Conservation (phyloP, 2,113 vertebrate genomes). For the Physeter macrocephalus region DNA sequence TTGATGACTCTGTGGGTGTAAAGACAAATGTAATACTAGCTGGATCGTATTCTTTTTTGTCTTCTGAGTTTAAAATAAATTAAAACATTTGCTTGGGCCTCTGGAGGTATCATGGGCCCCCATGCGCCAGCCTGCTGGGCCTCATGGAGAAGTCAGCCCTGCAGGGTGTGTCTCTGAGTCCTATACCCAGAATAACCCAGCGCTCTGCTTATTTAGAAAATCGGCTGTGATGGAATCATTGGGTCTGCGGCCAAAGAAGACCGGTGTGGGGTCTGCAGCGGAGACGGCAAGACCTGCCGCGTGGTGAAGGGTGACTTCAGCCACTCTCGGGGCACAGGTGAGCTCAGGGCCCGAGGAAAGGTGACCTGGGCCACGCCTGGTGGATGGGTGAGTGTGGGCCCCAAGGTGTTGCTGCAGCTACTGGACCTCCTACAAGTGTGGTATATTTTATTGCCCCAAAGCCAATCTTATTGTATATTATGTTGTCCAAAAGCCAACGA, state of each 20-base stretch:
- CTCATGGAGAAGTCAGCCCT: background rate
- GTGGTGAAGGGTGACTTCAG: constrained; percentile 97
- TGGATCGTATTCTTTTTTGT: background rate
- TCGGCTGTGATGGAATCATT: constrained; percentile 95
- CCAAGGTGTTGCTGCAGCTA: background rate
- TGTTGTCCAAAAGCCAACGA: no score
- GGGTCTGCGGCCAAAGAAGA: constrained; percentile 94
- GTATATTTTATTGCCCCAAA: background rate
- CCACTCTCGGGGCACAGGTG: constrained; percentile 94
- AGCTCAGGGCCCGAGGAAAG: constrained; percentile 68
- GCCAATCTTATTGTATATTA: background rate
- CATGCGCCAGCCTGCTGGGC: background rate
- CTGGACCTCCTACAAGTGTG: fast-evolving
- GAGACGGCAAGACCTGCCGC: constrained; percentile 93
- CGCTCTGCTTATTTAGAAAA: constrained; percentile 86
- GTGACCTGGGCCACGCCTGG: background rate
- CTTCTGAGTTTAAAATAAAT: background rate
- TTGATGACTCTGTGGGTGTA: background rate
- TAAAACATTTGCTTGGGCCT: background rate
- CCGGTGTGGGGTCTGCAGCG: constrained; percentile 93
- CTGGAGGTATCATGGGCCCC: background rate
- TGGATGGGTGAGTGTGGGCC: background rate
- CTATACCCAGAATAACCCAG: constrained; percentile 63
- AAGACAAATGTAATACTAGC: background rate
- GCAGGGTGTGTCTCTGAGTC: background rate